These are phyloP conservation scores for Pterois miles DNA, from an alignment of 2,797 vertebrate genomes.

Conservation along the genomic window DNA sequence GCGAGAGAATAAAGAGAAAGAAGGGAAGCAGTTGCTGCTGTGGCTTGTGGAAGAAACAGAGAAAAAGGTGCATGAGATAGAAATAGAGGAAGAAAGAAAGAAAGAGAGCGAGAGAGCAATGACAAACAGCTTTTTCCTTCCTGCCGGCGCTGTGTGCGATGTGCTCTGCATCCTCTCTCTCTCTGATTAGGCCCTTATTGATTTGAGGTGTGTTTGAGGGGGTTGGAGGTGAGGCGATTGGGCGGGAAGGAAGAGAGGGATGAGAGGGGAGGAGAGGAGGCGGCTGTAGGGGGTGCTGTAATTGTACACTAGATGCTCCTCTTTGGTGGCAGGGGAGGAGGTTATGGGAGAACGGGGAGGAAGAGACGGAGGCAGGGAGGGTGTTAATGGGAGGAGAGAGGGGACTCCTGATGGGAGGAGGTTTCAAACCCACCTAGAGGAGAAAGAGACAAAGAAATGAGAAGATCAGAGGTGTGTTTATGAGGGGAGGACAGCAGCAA, in stretches of 20 bases:
- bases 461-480: constrained; percentile 27
- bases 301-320: constrained; percentile 88
- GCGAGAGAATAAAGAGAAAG: constrained; percentile 39
- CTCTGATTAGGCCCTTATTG: constrained; percentile 92
- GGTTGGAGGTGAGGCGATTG: constrained; percentile 43
- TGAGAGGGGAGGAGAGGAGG: constrained; percentile 52
- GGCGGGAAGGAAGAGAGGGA: constrained; percentile 52
- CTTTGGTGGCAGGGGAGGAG: constrained; percentile 71
- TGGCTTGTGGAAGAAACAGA: constrained; percentile 58
- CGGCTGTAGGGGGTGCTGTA: constrained; percentile 77
- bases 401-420: constrained; percentile 73
- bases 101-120: constrained; percentile 77
- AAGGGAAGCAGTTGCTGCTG: constrained; percentile 57
- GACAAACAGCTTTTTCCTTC: constrained; percentile 91
- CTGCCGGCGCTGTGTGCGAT: constrained; percentile 83
- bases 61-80: constrained; percentile 63
- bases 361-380: constrained; percentile 23
- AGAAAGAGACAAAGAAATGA: constrained; percentile 32
- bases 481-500: constrained; percentile 19
- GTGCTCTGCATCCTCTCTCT: constrained; percentile 84
- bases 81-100: constrained; percentile 59
- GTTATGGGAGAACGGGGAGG: constrained; percentile 69
- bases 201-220: constrained; percentile 87
- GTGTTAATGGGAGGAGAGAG: constrained; percentile 59
- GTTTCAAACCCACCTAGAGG: constrained; percentile 60